Percentiles rank a stretch among this genome's conserved stretches.
Evolutionary conservation across 2,797 vertebrate genomes (phyloP).

Genomic region (Hypotaenidia philippensis): DNA sequence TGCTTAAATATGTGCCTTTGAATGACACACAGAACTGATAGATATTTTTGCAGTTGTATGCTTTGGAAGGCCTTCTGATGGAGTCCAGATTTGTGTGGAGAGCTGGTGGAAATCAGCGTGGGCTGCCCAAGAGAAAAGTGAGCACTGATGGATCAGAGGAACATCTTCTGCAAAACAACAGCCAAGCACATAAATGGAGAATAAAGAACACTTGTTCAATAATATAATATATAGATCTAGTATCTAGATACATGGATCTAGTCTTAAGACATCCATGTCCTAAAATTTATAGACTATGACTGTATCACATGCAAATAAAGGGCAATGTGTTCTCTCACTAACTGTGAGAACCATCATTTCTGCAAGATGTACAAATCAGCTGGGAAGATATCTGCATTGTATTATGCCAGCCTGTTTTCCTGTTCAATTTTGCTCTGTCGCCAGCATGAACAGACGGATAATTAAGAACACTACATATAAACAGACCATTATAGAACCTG

Average conservation of each 20-base stretch:
- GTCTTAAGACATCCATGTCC: background rate
- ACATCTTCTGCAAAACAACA: background rate
- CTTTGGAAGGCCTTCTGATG: background rate
- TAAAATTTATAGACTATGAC: background rate
- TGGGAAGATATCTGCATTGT: background rate
- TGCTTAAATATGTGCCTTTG: background rate
- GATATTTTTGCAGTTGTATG: background rate
- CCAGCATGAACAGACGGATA: conserved; percentile 53
- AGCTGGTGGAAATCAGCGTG: background rate
- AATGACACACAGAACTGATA: fast-evolving
- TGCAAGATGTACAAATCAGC: background rate
- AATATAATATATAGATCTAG: background rate
- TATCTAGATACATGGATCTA: background rate
- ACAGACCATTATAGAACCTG: conserved; percentile 15
- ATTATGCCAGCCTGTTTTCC: conserved; percentile 24
- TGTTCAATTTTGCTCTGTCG: conserved; percentile 7
- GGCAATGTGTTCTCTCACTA: background rate
- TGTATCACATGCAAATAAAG: background rate
- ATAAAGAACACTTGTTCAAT: background rate
- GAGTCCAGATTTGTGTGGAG: background rate
- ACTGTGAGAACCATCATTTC: background rate
- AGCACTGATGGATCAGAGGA: background rate
- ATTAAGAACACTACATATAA: conserved; percentile 7
- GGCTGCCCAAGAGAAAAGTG: background rate
- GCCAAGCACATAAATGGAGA: background rate